phyloP scores from a whole-genome alignment of 2,888 invertebrate species.

The Tenthredo livida region DNA sequence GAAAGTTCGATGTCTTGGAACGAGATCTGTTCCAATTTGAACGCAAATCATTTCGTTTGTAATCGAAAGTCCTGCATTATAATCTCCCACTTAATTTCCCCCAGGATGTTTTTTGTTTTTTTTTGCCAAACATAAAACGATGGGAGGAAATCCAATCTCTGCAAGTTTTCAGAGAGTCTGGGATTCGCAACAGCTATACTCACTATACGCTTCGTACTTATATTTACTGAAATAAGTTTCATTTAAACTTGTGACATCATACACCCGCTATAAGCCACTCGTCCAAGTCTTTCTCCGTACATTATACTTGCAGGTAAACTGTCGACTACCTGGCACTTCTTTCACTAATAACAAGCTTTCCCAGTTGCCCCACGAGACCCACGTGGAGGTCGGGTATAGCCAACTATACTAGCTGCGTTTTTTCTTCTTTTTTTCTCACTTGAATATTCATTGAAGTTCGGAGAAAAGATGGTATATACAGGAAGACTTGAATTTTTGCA shows the following conservation, averaged over 20 bases:
- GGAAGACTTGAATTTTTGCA: not conserved
- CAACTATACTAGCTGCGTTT: not conserved
- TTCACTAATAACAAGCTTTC: slow-evolving; percentile 35
- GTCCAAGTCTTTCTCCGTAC: not conserved
- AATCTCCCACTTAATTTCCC: not conserved
- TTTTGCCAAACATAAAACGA: not conserved
- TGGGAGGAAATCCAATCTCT: not conserved
- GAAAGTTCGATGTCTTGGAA: slow-evolving; percentile 48
- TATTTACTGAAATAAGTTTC: slow-evolving; percentile 20
- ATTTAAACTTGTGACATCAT: slow-evolving; percentile 36
- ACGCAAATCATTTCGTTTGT: slow-evolving; percentile 28
- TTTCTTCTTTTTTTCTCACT: not conserved
- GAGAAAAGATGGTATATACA: not conserved
- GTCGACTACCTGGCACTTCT: not conserved
- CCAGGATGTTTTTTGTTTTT: not conserved
- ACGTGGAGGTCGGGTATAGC: not conserved
- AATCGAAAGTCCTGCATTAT: slow-evolving; percentile 45
- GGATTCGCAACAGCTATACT: not conserved
- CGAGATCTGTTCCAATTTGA: slow-evolving; percentile 48
- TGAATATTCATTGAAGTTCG: not conserved
- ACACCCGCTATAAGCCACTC: slow-evolving; percentile 20
- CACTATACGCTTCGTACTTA: not conserved
- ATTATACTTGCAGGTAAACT: slow-evolving; percentile 13
- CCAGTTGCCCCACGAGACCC: not conserved
- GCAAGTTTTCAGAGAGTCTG: not conserved